A percentile compares a stretch with the other conserved stretches of the same genome.
Conservation (phyloP, 2,113 vertebrate species). For the Ifrita kowaldi region DNA sequence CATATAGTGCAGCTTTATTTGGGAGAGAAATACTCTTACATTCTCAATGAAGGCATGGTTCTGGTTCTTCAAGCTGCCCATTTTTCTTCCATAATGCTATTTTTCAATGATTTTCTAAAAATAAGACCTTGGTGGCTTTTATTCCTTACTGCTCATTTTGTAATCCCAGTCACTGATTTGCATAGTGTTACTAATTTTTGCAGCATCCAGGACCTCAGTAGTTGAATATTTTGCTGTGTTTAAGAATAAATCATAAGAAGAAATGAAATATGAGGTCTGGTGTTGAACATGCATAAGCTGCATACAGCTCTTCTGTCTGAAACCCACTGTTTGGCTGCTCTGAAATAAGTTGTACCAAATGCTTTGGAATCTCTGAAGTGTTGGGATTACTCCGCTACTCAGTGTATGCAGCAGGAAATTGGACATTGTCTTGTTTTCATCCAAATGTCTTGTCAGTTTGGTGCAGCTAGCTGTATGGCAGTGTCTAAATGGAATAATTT, state of each 20-base stretch:
- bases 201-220: not conserved
- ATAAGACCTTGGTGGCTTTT: not conserved
- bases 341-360: not conserved
- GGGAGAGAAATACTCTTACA: not conserved
- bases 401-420: not conserved
- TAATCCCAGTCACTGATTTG: not conserved
- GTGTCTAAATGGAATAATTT: not conserved
- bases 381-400: not conserved
- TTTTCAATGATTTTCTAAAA: not conserved
- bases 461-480: not conserved
- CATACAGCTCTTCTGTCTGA: not conserved
- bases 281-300: not conserved
- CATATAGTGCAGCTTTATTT: not conserved
- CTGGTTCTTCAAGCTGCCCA: not conserved
- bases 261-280: rapidly evolving
- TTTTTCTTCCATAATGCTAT: not conserved
- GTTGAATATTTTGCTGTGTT: not conserved
- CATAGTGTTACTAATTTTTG: not conserved
- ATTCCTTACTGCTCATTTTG: not conserved
- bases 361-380: not conserved
- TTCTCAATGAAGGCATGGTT: not conserved
- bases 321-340: not conserved
- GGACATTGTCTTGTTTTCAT: not conserved
- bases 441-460: not conserved
- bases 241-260: not conserved